phyloP scores from a whole-genome alignment of 2,888 invertebrate species.

The Orthosia incerta region DNA sequence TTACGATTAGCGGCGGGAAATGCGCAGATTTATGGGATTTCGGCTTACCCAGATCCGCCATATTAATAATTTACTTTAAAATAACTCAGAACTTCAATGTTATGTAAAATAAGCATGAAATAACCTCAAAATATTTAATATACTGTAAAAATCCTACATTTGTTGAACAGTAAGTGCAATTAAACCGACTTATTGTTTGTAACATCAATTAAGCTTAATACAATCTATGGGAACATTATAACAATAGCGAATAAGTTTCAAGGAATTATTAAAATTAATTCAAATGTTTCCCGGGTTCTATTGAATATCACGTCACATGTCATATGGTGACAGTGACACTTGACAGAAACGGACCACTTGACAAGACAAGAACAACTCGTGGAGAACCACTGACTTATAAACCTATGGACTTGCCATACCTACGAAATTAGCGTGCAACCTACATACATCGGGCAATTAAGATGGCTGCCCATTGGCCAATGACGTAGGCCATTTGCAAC shows the following conservation, averaged over 20 bases:
- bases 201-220: neutral
- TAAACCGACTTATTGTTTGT: neutral
- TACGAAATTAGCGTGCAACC: no score
- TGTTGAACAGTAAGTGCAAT: neutral
- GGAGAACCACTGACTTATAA: no score
- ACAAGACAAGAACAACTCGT: no score
- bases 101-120: conserved; percentile 58
- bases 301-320: neutral
- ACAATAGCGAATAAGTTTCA: neutral
- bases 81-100: conserved; percentile 25
- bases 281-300: conserved; percentile 54
- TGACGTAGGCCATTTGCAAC: no score
- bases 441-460: no score
- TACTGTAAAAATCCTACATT: conserved; percentile 3
- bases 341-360: no score
- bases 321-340: no score
- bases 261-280: conserved; percentile 16
- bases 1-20: conserved; percentile 80
- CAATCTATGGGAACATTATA: neutral
- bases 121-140: conserved; percentile 56
- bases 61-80: conserved; percentile 42
- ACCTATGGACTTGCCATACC: no score
- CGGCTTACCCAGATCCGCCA: conserved; percentile 62
- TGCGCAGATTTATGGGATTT: conserved; percentile 70
- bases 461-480: no score